A percentile compares a stretch with the other conserved stretches of the same genome.
These are phyloP conservation scores for Drosophila rhopaloa DNA, from an alignment of 1,140 invertebrate genomes.

Conservation along the genomic window DNA sequence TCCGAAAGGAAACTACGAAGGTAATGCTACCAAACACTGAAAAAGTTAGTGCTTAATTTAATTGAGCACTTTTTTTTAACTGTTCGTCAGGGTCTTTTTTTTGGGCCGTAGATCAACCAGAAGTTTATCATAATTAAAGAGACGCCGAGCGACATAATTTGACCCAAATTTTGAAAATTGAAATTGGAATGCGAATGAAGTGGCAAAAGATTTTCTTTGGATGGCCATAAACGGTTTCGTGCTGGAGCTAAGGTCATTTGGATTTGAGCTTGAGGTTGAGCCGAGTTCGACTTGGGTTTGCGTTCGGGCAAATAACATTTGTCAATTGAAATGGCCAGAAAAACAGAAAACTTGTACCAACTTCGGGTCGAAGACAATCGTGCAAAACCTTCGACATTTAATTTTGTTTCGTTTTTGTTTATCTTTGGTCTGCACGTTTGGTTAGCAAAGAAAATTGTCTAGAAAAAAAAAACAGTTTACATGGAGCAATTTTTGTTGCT, in stretches of 20 bases:
- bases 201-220: conserved; percentile 67
- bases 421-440: conserved; percentile 66
- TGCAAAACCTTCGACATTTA: conserved; percentile 83
- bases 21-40: conserved; percentile 15
- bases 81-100: conserved; percentile 42
- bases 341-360: conserved; percentile 42
- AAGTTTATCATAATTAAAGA: conserved; percentile 69
- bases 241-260: conserved; percentile 45
- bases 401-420: conserved; percentile 71
- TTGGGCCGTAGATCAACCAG: conserved; percentile 29
- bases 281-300: conserved; percentile 28
- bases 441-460: conserved; percentile 64
- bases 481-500: conserved; percentile 43
- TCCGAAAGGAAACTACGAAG: conserved; percentile 49
- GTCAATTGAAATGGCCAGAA: conserved; percentile 72
- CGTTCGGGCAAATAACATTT: conserved; percentile 58
- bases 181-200: conserved; percentile 40
- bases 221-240: conserved; percentile 54
- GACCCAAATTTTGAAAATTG: conserved; percentile 61
- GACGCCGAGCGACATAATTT: conserved; percentile 71
- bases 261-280: conserved; percentile 50
- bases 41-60: conserved; percentile 45
- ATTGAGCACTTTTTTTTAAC: conserved; percentile 26
- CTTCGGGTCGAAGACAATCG: conserved; percentile 61
- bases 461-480: conserved; percentile 61